These are phyloP conservation scores for Mustela nigripes DNA, from an alignment of 2,113 vertebrate species.

Conservation along the genomic window DNA sequence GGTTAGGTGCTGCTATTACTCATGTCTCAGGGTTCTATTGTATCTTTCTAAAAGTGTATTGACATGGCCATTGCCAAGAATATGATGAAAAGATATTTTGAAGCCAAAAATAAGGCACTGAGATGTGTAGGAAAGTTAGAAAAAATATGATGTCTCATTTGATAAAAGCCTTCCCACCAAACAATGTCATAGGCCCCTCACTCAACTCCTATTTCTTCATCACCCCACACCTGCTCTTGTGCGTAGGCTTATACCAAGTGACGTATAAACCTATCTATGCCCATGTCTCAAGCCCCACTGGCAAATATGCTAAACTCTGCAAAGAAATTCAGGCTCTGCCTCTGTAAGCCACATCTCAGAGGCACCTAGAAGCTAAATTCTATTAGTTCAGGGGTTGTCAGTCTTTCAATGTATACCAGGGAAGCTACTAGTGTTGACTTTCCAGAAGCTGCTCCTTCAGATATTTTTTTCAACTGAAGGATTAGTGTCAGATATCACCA, in stretches of 20 bases:
- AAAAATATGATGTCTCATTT: neutral
- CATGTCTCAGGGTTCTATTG: neutral
- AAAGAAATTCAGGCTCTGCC: neutral
- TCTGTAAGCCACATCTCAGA: neutral
- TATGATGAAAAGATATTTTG: constrained; percentile 8
- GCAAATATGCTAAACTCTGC: neutral
- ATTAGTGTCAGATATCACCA: constrained; percentile 10
- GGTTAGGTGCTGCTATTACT: neutral
- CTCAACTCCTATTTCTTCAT: neutral
- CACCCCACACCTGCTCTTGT: neutral
- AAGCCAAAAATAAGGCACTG: constrained; percentile 6
- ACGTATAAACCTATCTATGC: neutral
- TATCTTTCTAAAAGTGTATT: neutral
- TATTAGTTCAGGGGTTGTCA: neutral
- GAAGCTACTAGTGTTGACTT: neutral
- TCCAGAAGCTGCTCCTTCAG: constrained; percentile 20
- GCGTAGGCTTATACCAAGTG: neutral
- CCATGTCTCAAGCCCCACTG: neutral
- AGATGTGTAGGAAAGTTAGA: neutral
- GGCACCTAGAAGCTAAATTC: neutral
- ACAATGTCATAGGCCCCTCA: neutral
- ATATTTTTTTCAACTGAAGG: constrained; percentile 19
- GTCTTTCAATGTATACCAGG: neutral
- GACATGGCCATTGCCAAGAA: neutral
- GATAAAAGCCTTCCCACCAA: neutral